These are phyloP conservation scores for Littorina saxatilis DNA, from an alignment of 1,140 invertebrate genomes.

Conservation along the genomic window DNA sequence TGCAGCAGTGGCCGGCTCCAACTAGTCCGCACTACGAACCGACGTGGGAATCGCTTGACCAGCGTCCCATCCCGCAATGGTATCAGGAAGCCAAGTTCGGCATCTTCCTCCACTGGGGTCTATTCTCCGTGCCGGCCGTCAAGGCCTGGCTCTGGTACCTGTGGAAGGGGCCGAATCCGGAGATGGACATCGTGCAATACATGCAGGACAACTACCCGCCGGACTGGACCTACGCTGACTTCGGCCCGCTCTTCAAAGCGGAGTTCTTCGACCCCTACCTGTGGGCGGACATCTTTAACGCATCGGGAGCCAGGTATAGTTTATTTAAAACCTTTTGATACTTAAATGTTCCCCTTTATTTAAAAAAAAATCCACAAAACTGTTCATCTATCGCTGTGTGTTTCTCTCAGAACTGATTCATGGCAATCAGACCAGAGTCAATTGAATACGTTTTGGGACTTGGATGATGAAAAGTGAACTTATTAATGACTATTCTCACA, in stretches of 20 bases:
- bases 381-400: too few relatives aligned
- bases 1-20: too few relatives aligned
- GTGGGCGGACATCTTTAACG: conserved; percentile 68
- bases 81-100: conserved; percentile 76
- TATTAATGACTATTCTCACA: too few relatives aligned
- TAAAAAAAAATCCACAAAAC: too few relatives aligned
- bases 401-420: too few relatives aligned
- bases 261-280: conserved; percentile 64
- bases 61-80: conserved; percentile 74
- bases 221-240: conserved; percentile 69
- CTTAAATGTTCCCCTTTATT: too few relatives aligned
- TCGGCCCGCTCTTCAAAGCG: conserved; percentile 64
- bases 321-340: too few relatives aligned
- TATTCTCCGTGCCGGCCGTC: conserved; percentile 72
- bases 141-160: conserved; percentile 69
- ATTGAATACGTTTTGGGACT: too few relatives aligned
- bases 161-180: conserved; percentile 58
- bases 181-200: conserved; percentile 51
- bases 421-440: too few relatives aligned
- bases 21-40: conserved; percentile 58
- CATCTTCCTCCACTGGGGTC: conserved; percentile 76
- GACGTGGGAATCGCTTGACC: conserved; percentile 74
- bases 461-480: too few relatives aligned
- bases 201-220: conserved; percentile 68
- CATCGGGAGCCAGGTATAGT: conserved; percentile 64